Conservation (phyloP, 30 jellyfish, hydroid and myxozoan genomes). For the Morbakka virulenta region DNA sequence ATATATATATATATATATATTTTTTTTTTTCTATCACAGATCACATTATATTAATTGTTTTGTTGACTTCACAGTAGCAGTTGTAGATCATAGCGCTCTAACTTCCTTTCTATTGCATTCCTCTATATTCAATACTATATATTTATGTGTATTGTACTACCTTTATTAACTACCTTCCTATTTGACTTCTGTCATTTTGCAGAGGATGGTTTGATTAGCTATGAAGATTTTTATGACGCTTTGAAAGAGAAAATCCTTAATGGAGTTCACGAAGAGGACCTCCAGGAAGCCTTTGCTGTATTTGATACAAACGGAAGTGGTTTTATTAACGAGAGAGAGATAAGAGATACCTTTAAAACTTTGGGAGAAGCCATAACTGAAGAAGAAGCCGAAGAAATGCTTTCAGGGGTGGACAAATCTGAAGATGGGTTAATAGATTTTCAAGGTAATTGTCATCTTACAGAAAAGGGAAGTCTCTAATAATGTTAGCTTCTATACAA, state of each 20-base stretch:
- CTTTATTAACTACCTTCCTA: not conserved
- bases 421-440: slow-evolving; percentile 79
- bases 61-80: no score
- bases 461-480: no score
- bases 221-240: slow-evolving; percentile 64
- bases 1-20: no score
- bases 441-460: slow-evolving; percentile 61
- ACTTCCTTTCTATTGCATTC: no score
- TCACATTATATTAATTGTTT: no score
- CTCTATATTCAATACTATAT: no score
- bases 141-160: no score
- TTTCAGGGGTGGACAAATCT: slow-evolving; percentile 43
- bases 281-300: slow-evolving; percentile 65
- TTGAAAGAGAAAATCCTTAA: slow-evolving; percentile 65
- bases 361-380: slow-evolving; percentile 62
- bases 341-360: slow-evolving; percentile 32
- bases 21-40: no score
- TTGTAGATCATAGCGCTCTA: no score
- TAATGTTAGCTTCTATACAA: no score
- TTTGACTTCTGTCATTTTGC: not conserved
- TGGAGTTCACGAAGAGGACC: slow-evolving; percentile 78
- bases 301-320: slow-evolving; percentile 81
- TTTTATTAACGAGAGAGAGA: slow-evolving; percentile 51
- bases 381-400: slow-evolving; percentile 70
- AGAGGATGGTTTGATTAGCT: slow-evolving; percentile 87